phyloP scores from a whole-genome alignment of 2,888 invertebrate genomes.

The Cantharis rufa region DNA sequence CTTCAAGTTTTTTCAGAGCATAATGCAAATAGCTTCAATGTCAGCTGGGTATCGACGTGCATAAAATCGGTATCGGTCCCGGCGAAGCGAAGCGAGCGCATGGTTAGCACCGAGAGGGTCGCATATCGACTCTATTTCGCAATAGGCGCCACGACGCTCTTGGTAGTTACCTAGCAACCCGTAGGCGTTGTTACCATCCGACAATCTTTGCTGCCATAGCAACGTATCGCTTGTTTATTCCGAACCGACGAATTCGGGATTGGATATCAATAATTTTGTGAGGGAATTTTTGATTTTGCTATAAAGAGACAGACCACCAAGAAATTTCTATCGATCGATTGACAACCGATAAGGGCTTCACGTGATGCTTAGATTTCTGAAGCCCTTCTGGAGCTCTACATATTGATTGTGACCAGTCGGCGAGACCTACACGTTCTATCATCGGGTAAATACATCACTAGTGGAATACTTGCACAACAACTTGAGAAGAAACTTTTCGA shows the following conservation, averaged over 20 bases:
- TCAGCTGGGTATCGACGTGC: constrained; percentile 35
- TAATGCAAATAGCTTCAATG: constrained; percentile 37
- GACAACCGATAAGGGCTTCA: constrained; percentile 30
- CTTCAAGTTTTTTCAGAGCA: constrained; percentile 19
- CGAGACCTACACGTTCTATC: constrained; percentile 24
- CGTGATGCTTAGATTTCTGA: constrained; percentile 37
- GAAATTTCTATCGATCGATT: constrained; percentile 24
- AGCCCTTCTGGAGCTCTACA: constrained; percentile 38
- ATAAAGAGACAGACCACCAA: constrained; percentile 22
- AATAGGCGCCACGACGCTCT: constrained; percentile 50
- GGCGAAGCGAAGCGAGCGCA: constrained; percentile 35
- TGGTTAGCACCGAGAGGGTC: constrained; percentile 53
- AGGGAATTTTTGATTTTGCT: constrained; percentile 28
- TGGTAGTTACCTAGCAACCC: constrained; percentile 46
- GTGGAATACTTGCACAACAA: background rate
- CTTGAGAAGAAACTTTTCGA: background rate
- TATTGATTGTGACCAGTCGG: constrained; percentile 39
- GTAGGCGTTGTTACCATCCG: constrained; percentile 44
- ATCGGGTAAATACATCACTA: constrained; percentile 10
- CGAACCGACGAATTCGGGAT: constrained; percentile 29
- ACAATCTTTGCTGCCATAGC: constrained; percentile 49
- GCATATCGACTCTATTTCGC: constrained; percentile 44
- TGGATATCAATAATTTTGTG: constrained; percentile 37
- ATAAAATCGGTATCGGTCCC: constrained; percentile 36
- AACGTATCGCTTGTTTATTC: constrained; percentile 45